Conservation (phyloP, 1,140 invertebrate species). For the Diploscapter pachys region DNA sequence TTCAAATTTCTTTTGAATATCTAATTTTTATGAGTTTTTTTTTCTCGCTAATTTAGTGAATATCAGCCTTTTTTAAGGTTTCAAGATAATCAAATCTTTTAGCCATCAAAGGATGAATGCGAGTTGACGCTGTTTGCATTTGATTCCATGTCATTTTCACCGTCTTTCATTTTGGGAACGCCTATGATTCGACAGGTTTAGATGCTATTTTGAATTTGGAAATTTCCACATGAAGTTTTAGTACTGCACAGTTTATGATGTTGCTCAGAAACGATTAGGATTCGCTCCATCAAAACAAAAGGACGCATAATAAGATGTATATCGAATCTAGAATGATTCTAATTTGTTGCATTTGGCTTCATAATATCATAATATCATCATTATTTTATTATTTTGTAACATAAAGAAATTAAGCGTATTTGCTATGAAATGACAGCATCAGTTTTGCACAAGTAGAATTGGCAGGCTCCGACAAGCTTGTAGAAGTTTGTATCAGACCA, state of each 20-base stretch:
- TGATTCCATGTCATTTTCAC: slow-evolving; percentile 18
- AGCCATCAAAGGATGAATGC: neutral
- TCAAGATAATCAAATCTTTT: neutral
- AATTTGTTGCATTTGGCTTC: no score
- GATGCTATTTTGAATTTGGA: no score
- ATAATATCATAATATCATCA: no score
- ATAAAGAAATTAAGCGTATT: no score
- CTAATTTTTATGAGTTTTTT: neutral
- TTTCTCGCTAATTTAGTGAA: neutral
- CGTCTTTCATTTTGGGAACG: slow-evolving; percentile 24
- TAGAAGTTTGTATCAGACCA: no score
- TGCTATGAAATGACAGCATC: no score
- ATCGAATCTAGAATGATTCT: no score
- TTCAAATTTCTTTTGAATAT: neutral
- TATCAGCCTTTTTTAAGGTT: neutral
- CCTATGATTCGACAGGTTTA: slow-evolving; percentile 32
- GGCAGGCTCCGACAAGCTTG: no score
- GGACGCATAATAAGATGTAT: neutral
- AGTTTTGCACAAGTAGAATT: no score
- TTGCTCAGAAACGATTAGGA: slow-evolving; percentile 23
- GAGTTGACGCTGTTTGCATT: neutral
- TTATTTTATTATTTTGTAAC: no score
- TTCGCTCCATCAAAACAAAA: slow-evolving; percentile 20
- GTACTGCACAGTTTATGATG: slow-evolving; percentile 21
- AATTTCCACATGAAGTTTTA: no score